Evolutionary conservation across 2,888 invertebrate species (phyloP).

Genomic region (Lithosia quadra): DNA sequence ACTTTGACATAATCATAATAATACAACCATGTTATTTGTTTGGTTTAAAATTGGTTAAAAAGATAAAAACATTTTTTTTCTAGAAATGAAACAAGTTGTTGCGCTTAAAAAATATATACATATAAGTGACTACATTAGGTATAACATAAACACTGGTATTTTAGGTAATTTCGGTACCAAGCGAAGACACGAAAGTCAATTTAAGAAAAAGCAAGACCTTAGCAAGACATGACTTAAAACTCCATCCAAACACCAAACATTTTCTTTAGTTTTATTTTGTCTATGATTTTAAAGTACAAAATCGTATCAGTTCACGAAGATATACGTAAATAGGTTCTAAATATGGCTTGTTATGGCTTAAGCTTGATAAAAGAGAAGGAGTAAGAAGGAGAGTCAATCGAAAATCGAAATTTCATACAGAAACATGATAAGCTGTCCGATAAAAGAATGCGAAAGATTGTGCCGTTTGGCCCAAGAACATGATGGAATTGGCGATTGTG

Average conservation of each 20-base stretch:
- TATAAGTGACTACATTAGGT: background rate
- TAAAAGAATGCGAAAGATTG: background rate
- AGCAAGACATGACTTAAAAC: background rate
- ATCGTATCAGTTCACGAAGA: background rate
- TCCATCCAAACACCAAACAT: background rate
- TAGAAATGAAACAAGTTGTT: conserved; percentile 1
- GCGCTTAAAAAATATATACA: background rate
- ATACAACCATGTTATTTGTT: background rate
- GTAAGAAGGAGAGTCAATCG: background rate
- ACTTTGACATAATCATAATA: background rate
- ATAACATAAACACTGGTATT: no score
- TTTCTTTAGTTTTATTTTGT: no score
- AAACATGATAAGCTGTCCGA: conserved; percentile 1
- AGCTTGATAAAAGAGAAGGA: background rate
- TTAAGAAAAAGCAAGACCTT: background rate
- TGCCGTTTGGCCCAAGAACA: no score
- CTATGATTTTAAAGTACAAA: background rate
- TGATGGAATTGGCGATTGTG: background rate
- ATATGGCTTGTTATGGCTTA: background rate
- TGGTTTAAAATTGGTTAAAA: no score
- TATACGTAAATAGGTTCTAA: background rate
- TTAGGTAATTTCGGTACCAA: background rate
- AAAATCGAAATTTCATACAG: background rate
- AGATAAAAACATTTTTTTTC: conserved; percentile 1
- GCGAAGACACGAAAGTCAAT: background rate